Base-by-base conservation (phyloP, 2,113 vertebrate genomes). In the Platichthys flesus region DNA sequence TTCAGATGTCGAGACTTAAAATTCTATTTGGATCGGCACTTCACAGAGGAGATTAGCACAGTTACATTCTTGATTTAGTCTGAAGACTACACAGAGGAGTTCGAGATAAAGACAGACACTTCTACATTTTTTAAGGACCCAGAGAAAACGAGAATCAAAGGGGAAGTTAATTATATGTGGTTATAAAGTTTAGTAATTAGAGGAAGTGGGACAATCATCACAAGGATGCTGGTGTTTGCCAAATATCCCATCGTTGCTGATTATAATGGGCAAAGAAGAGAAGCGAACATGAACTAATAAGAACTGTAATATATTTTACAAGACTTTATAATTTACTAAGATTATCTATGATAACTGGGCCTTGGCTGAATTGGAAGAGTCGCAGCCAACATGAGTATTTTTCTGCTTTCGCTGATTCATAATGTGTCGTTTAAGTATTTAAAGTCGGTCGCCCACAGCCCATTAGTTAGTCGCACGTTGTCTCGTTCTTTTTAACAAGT, bases 91-190 rank as follows among this genome's bases (percentile, higher is more conserved):
- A 35, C n/a, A 67, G 55, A 45, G 37, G 56, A 58, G 57, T 40
- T n/a, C 1, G 40, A 62, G 56, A 78, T 52, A 58, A 54, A 54
- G 35, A 63, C 16, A 64, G 28, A 54, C 28, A 54, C 74, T 71
- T 74, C 12, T 62, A 42, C 31, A 37, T 47, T 23, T 67, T 51
- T 72, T 58, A 66, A 63, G 64, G 16, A 45, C 23, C 51, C 51
- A n/a, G 10, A 54, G 51, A 54, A 54, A 54, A 16, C 16, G 45
- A 6, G 5, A 49, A 54, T 54, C 51, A 54, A 54, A 54, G 18
- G 51, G 51, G 18, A 54, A 54, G 8, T 54, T n/a, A 54, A 54
- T 54, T 54, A 54, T 20, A 20, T 54, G 51, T n/a, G 51, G 51
- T 54, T n/a, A 20, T 54, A 54, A 54, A 54, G 51, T 54, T 49